Percentiles rank a stretch among this genome's conserved stretches.
phyloP scores from a whole-genome alignment of 1,140 invertebrate species.

The Danaus plexippus region DNA sequence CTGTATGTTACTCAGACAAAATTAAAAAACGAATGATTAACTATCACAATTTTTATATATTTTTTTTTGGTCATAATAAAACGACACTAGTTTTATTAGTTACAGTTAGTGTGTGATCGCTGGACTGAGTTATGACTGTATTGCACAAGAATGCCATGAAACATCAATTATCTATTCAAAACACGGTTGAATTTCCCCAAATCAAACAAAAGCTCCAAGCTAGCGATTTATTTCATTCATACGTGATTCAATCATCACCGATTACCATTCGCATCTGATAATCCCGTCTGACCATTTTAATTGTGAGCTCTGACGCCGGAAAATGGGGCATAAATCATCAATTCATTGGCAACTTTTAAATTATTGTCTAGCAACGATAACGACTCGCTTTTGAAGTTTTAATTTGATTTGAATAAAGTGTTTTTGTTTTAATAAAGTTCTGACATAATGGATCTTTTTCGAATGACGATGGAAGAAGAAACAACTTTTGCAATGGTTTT shows the following conservation, averaged over 20 bases:
- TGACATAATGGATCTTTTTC: too few species aligned
- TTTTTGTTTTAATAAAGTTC: too few species aligned
- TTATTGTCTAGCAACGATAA: conserved; percentile 22
- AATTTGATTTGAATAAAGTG: too few species aligned
- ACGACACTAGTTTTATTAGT: too few species aligned
- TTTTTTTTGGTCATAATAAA: too few species aligned
- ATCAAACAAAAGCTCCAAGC: conserved; percentile 31
- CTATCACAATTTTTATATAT: too few species aligned
- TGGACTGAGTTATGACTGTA: too few species aligned
- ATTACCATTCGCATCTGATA: conserved; percentile 43
- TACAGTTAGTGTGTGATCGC: too few species aligned
- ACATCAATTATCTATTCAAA: conserved; percentile 31
- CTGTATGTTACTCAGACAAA: too few species aligned
- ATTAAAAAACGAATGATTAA: too few species aligned
- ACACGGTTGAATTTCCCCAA: conserved; percentile 28
- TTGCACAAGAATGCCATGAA: conserved; percentile 25
- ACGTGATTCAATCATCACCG: conserved; percentile 50
- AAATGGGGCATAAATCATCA: conserved; percentile 53
- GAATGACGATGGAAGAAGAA: too few species aligned
- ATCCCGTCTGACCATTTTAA: conserved; percentile 44
- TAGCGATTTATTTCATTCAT: conserved; percentile 41
- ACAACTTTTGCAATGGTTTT: too few species aligned
- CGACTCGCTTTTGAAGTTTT: conserved; percentile 9
- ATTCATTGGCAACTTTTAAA: conserved; percentile 41
- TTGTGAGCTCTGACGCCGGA: conserved; percentile 37